These are phyloP conservation scores for Mastacembelus armatus DNA, from an alignment of 2,797 vertebrate species.

Conservation along the genomic window DNA sequence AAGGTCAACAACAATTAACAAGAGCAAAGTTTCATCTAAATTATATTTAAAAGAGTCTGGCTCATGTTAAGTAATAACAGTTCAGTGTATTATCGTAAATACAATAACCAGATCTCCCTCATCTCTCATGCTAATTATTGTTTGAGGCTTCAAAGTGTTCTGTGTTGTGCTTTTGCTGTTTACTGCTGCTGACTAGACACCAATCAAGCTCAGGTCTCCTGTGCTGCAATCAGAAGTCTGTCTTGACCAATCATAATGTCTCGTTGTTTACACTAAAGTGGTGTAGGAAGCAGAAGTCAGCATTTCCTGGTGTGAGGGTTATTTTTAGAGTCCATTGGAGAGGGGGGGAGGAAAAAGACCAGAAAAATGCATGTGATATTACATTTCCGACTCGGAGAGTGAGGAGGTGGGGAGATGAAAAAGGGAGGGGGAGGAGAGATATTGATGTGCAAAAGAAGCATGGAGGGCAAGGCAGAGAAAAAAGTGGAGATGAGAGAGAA, in stretches of 20 bases:
- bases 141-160: constrained; percentile 69
- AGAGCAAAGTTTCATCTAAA: constrained; percentile 44
- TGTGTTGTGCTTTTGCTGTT: constrained; percentile 60
- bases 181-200: constrained; percentile 71
- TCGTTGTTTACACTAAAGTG: constrained; percentile 67
- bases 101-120: constrained; percentile 54
- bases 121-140: constrained; percentile 68
- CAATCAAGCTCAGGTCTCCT: constrained; percentile 66
- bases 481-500: constrained; percentile 47
- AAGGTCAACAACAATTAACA: constrained; percentile 41
- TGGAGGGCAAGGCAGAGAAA: constrained; percentile 35
- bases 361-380: constrained; percentile 72
- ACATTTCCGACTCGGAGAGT: constrained; percentile 66
- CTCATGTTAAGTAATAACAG: constrained; percentile 30
- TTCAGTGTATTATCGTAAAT: constrained; percentile 61
- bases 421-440: constrained; percentile 44
- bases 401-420: not conserved
- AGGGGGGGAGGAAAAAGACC: not conserved
- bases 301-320: constrained; percentile 70
- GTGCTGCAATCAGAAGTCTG: constrained; percentile 58
- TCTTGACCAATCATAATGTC: constrained; percentile 77
- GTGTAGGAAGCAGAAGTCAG: constrained; percentile 73
- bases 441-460: constrained; percentile 58
- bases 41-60: constrained; percentile 33
- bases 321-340: constrained; percentile 71